Evolutionary conservation across 2,797 vertebrate species (phyloP), one percentile per base, ranked within the genome.

Genomic region (Bryconaethiops microstoma): DNA sequence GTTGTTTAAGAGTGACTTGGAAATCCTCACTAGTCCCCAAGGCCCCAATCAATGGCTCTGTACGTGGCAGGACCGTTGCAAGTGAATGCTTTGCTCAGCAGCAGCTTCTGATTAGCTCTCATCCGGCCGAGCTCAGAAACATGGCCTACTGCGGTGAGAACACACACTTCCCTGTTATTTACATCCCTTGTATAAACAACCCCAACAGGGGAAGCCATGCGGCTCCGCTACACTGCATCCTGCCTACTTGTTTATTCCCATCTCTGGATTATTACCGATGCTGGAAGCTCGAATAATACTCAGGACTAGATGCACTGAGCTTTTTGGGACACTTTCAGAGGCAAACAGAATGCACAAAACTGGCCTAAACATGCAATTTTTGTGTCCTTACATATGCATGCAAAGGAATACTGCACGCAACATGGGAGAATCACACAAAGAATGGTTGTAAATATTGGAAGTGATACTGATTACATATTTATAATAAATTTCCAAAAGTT

Each of bases 41-140:
- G 83, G 85, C 45, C 77, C 83, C 83, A 87, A 85, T 88, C 88
- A 88, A 84, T 85, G 79, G 78, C 63, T 83, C 55, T 74, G 70
- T 40, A 25, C 82, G 78, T 62, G 57, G 67, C 73, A 39, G 79
- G 80, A 69, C 48, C n/a, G 71, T 73, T 80, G 80, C 67, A 80
- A 76, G 78, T 82, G 74, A 81, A 68, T 5, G 78, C 77, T 85
- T 76, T 40, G 60, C 76, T 74, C 84, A 54, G 80, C 81, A 68
- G 76, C 76, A 63, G 54, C 52, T 57, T 85, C 77, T 85, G 86
- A 88, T 85, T 85, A 85, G 78, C 76, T 78, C 73, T 78, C 70
- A 80, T 72, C 73, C 65, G 52, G 74, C 65, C 75, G 73, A 39
- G 54, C 70, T 82, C 74, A 16, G 72, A 39, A 48, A 82, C 78